A percentile compares a stretch with the other conserved stretches of the same genome.
These are phyloP conservation scores for Orgyia antiqua DNA, from an alignment of 2,888 invertebrate genomes.

Conservation along the genomic window DNA sequence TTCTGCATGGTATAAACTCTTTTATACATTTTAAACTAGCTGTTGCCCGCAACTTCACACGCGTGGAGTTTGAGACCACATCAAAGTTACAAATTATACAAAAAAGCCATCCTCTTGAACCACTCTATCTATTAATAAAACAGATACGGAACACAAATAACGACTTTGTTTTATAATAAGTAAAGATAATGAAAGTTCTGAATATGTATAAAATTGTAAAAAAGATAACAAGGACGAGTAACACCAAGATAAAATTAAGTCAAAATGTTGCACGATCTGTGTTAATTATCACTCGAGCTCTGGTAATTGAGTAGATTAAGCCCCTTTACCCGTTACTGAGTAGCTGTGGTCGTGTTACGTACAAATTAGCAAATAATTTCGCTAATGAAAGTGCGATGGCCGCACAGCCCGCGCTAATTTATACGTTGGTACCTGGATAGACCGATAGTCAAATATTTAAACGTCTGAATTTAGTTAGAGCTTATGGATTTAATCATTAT, in stretches of 20 bases:
- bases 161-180: no score
- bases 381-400: constrained; percentile 56
- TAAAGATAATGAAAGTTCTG: no score
- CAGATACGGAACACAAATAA: no score
- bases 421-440: constrained; percentile 22
- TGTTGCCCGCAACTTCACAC: no score
- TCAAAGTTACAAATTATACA: no score
- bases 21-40: no score
- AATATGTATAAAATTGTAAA: no score
- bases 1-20: no score
- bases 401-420: constrained; percentile 36
- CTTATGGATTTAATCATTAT: no score
- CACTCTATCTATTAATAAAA: no score
- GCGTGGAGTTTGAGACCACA: no score
- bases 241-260: constrained; percentile 14
- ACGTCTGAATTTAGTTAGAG: constrained; percentile 34
- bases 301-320: constrained; percentile 60
- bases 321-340: constrained; percentile 43
- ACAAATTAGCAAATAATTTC: constrained; percentile 68
- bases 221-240: background rate
- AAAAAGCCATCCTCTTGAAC: no score
- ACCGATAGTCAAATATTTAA: constrained; percentile 25
- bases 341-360: constrained; percentile 47
- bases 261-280: constrained; percentile 36
- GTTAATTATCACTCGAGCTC: constrained; percentile 54